phyloP scores from a whole-genome alignment of 2,113 vertebrate species.

The Phaethornis superciliosus region DNA sequence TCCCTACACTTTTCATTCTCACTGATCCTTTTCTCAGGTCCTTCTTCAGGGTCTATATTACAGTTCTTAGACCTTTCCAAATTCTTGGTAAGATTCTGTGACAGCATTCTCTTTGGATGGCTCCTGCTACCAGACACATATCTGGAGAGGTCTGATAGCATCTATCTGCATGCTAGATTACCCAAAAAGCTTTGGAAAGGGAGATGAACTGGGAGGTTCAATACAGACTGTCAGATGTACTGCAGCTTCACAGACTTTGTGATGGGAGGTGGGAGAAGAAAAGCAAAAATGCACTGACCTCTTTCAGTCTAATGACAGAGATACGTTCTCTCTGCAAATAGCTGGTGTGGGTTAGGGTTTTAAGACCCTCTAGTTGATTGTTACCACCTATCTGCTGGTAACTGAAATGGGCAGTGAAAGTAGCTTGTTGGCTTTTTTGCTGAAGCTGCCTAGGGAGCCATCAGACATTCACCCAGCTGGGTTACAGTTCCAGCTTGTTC shows the following conservation, averaged over 20 bases:
- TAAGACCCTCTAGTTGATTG: conserved; percentile 25
- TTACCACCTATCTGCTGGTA: neutral
- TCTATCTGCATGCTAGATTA: neutral
- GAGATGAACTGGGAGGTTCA: neutral
- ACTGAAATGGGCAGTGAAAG: neutral
- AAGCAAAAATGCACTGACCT: neutral
- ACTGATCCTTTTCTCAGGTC: neutral
- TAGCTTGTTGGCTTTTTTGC: neutral
- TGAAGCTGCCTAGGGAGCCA: neutral
- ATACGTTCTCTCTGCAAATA: neutral
- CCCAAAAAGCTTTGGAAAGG: neutral
- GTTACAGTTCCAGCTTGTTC: neutral
- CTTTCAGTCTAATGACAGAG: neutral
- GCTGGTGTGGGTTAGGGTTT: neutral
- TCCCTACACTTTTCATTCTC: neutral
- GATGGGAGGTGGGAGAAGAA: neutral
- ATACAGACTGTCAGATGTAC: rapidly evolving
- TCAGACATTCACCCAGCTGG: neutral
- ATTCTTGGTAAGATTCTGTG: neutral
- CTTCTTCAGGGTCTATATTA: neutral
- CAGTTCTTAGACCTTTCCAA: neutral
- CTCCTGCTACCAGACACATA: neutral
- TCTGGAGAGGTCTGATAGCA: neutral
- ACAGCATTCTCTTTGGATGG: neutral
- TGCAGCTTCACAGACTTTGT: neutral